phyloP scores from a whole-genome alignment of 2,888 invertebrate species.

The Lydus trimaculatus region DNA sequence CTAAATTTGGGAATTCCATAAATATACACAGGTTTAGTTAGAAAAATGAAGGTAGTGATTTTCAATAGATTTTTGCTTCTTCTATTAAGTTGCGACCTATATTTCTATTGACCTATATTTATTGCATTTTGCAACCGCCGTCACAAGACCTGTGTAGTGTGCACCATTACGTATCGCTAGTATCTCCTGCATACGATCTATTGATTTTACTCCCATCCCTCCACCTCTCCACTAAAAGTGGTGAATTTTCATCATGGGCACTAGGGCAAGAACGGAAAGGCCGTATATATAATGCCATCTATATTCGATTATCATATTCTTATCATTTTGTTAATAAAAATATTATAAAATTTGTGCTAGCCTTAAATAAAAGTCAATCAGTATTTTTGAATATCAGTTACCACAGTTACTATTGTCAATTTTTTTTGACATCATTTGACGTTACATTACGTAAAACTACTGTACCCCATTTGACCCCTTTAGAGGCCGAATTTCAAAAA shows the following conservation, averaged over 20 bases:
- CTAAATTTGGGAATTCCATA: background rate
- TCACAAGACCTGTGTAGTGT: slow-evolving; percentile 15
- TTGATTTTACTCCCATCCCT: slow-evolving; percentile 27
- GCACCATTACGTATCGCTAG: slow-evolving; percentile 19
- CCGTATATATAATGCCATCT: background rate
- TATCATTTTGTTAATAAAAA: background rate
- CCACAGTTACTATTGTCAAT: too few species aligned
- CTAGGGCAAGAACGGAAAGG: background rate
- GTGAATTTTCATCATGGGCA: slow-evolving; percentile 6
- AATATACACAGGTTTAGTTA: background rate
- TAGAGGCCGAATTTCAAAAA: too few species aligned
- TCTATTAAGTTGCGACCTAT: slow-evolving; percentile 12
- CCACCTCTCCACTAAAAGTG: background rate
- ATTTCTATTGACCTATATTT: slow-evolving; percentile 29
- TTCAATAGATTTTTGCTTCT: background rate
- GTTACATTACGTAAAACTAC: too few species aligned
- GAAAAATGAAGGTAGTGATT: too few species aligned
- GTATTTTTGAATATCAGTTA: too few species aligned
- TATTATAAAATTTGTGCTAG: background rate
- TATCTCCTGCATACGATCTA: slow-evolving; percentile 29
- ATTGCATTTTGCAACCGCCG: slow-evolving; percentile 17
- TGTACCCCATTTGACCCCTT: too few species aligned
- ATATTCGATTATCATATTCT: background rate
- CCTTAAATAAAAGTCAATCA: too few species aligned
- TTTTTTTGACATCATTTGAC: too few species aligned